Conservation (phyloP, 2,888 invertebrate species). For the Nemurella pictetii region DNA sequence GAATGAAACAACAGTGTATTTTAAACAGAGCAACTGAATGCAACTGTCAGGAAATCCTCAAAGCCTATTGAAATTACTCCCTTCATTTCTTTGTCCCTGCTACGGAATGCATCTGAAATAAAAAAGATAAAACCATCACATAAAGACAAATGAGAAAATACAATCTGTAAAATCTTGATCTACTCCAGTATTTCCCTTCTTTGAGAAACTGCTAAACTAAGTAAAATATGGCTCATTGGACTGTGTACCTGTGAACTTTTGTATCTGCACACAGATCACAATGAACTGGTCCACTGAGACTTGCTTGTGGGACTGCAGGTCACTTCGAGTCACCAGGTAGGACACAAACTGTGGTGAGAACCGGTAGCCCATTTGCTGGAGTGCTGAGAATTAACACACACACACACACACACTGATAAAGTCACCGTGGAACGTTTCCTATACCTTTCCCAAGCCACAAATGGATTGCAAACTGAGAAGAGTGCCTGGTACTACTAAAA, state of each 20-base stretch:
- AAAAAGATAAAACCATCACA: slow-evolving; percentile 42
- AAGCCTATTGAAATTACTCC: slow-evolving; percentile 84
- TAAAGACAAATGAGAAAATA: neutral
- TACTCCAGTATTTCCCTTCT: neutral
- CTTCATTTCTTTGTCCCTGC: slow-evolving; percentile 75
- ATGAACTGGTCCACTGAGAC: slow-evolving; percentile 87
- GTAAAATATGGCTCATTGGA: neutral
- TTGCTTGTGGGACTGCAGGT: slow-evolving; percentile 62
- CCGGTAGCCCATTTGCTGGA: slow-evolving; percentile 86
- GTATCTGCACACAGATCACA: slow-evolving; percentile 84
- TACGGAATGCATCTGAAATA: slow-evolving; percentile 75
- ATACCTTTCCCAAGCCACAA: too few species aligned
- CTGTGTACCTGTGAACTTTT: slow-evolving; percentile 66
- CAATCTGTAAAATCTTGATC: neutral
- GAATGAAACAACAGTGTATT: neutral
- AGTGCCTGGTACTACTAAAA: too few species aligned
- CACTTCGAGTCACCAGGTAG: slow-evolving; percentile 71
- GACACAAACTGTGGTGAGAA: slow-evolving; percentile 78
- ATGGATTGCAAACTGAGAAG: too few species aligned
- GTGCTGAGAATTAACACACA: slow-evolving; percentile 67
- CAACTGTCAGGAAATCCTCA: slow-evolving; percentile 87
- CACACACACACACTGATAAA: too few species aligned
- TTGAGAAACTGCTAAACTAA: neutral
- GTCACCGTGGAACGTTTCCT: too few species aligned
- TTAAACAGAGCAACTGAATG: slow-evolving; percentile 71